Base-by-base conservation (phyloP, 2,888 invertebrate species). In the Keiferia lycopersicella region DNA sequence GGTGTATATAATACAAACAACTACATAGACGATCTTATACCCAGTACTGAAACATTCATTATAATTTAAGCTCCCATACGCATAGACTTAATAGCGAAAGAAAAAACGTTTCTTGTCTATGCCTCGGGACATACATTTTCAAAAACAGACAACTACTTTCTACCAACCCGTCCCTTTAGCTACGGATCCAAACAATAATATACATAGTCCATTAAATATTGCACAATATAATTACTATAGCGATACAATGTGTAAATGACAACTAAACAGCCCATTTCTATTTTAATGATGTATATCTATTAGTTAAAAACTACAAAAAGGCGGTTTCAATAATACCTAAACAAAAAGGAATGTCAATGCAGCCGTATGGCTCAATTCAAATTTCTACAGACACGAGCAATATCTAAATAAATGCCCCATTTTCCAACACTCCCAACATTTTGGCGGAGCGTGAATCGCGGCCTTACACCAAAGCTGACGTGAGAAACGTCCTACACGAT, bases 391-490 rank as follows among this genome's bases (percentile, higher is more conserved):
- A 64, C 59, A 61, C 56, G 62, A 64, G 57, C 58, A 50, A 48
- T 64, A 56, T 56, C 59, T 53, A 34, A 50, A 38, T 50, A 30
- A 57, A 18, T 63, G 62, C 57, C 50, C 60, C 64, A 64, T 26
- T 62, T 64, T 57, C 53, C 30, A 34, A 34, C 34, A 34, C 34
- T 34, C 8, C n/a, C 48, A 48, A 56, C 22, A 58, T 62, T 53
- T 34, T 18, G 22, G 30, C 63, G 26, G 26, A 26, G 69, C 66
- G 74, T 70, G 75, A 80, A 83, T 84, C 69, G 79, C 80, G 87
- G 82, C 88, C 87, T 88, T 88, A 84, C 89, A 87, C 88, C 86
- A 70, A 85, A 88, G 87, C 87, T 76, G 81, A 74, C 72, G 67
- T 64, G 50, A 63, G 66, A 62, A 64, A 71, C 77, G 74, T 76